Evolutionary conservation across 2,797 vertebrate genomes (phyloP).

Genomic region (Poeciliopsis infans): DNA sequence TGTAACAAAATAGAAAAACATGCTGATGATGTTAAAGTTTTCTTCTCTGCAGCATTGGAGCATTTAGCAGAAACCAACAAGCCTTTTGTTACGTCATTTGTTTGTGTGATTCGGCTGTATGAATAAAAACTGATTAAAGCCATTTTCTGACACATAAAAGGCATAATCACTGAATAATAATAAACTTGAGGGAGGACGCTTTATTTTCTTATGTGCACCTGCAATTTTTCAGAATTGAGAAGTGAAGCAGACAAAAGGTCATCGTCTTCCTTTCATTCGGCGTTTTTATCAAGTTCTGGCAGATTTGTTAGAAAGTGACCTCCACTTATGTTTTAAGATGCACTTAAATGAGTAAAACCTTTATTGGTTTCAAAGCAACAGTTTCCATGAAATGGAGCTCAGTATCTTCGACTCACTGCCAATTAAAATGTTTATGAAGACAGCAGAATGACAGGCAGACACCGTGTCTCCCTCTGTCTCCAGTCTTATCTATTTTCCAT

Average conservation of each 20-base stretch:
- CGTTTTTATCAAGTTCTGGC: constrained; percentile 12
- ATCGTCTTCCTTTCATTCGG: background rate
- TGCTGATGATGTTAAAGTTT: constrained; percentile 15
- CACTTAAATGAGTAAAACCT: background rate
- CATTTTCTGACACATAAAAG: background rate
- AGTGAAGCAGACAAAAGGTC: constrained; percentile 14
- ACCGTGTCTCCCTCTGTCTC: constrained; percentile 5
- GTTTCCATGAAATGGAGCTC: constrained; percentile 20
- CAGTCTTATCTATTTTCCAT: constrained; percentile 4
- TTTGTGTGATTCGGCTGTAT: constrained; percentile 4
- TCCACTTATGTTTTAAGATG: constrained; percentile 13
- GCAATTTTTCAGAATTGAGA: constrained; percentile 17
- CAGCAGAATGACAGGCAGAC: constrained; percentile 10
- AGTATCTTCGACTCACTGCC: constrained; percentile 16
- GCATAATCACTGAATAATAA: background rate
- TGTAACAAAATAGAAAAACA: background rate
- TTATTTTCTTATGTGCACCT: constrained; percentile 8
- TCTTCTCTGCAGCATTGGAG: background rate
- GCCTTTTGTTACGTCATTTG: constrained; percentile 10
- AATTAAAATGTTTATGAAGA: constrained; percentile 7
- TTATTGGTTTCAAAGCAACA: constrained; percentile 28
- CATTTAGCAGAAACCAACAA: constrained; percentile 4
- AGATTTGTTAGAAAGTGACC: background rate
- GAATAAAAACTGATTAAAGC: constrained; percentile 8
- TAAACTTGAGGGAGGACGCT: background rate